Evolutionary conservation across 2,797 vertebrate species (phyloP), one percentile per base, ranked within the genome.

Genomic region (Amazonetta brasiliensis): DNA sequence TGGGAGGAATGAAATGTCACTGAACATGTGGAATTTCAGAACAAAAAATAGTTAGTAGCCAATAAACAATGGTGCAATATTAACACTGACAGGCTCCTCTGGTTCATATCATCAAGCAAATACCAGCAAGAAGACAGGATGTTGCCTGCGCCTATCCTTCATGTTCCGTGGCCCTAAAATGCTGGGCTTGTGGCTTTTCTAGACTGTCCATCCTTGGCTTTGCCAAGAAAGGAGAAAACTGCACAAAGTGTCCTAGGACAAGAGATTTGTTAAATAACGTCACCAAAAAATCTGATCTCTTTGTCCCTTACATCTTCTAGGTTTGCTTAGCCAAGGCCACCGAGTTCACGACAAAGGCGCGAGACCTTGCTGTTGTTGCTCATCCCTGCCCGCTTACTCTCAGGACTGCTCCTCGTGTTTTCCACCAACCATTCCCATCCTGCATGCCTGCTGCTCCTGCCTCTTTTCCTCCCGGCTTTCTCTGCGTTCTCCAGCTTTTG

Each of bases 401-500:
- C 81, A 59, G 55, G 2, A 30, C 79, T 88, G 60, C 87, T 89
- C 76, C 63, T 12, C 12, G 50, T 44, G 66, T 75, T 92, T 93
- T 71, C 73, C 92, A 91, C 87, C 73, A 39, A 80, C 92, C 64
- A 60, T 83, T 75, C 58, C 8, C 5, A 72, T 26, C 79, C 75
- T 30, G 55, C 9, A 0, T 25, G 77, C 75, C 74, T 92, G 50
- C 69, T 62, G 44, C 80, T 82, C 63, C 87, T 86, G 69, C 50
- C 71, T 82, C 80, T 92, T 69, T 76, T 0, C 16, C 22, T 89
- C 35, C 82, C 63, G 44, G 86, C 81, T 76, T 69, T 81, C 92
- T 82, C 71, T 48, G 87, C 81, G 68, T 86, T 94, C 81, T 54
- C 67, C 52, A n/a, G 77, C 90, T 74, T 95, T 95, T 94, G 81